Base-by-base conservation (phyloP, 2,888 invertebrate species). In the Volucella bombylans region DNA sequence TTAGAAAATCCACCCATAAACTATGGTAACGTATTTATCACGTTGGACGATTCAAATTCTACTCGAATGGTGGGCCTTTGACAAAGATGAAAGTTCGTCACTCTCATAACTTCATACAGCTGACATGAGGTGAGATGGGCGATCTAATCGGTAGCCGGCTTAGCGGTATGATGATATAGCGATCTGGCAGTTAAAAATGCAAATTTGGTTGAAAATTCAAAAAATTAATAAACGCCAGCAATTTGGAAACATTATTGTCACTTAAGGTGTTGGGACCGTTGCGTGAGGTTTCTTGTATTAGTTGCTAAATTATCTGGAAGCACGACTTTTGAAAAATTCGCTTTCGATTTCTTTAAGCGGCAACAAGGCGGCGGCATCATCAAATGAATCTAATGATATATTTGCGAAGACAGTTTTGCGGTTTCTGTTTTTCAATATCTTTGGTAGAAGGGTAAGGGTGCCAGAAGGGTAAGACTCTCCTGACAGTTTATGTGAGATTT, bases 201-300 rank as follows among this genome's bases (percentile, higher is more conserved):
- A 57, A 47, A 69, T 69, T 59, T 69, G 10, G 49, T 47, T 59
- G 39, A 31, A 41, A 14, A 59, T 59, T 59, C 41, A 59, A 45
- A 57, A 43, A 59, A 69, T 59, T 59, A 69, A 69, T 69, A 69
- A 59, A 57, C n/a, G 59, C 59, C 57, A 69, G 12, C 69, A 69
- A 69, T 69, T 69, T 57, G 15, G 55, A 55, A 55, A 45, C 47
- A 55, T 38, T 45, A 57, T 45, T 57, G 55, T 55, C 55, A 68
- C 68, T 54, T 54, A 15, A 57, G 57, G 15, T 31, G 6, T 31
- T 31, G 31, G 1, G 31, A 6, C 23, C 31, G 31, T 31, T 31
- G 31, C 31, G 4, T 31, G 31, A 31, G 6, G 6, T 31, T 31
- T 31, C 31, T 31, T 31, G 6, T 31, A 31, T 31, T 31, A 1